Conservation (phyloP, 2,888 invertebrate species). For the Drosophila quasianomalipes region DNA sequence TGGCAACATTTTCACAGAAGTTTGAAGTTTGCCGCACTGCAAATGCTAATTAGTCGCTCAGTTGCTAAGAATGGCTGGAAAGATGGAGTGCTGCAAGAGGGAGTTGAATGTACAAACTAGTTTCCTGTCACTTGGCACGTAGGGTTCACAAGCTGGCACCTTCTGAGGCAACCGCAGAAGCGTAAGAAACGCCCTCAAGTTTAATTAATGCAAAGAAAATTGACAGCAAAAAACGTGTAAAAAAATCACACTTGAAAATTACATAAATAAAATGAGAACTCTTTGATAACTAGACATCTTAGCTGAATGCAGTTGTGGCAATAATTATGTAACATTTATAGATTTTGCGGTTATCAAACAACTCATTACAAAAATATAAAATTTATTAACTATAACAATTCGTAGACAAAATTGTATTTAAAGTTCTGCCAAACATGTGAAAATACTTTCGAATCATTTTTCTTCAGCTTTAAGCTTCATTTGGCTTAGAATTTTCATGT, state of each 20-base stretch:
- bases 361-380: neutral
- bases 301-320: neutral
- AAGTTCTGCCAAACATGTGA: neutral
- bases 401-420: neutral
- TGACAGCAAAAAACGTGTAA: neutral
- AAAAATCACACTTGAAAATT: neutral
- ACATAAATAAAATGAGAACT: neutral
- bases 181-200: neutral
- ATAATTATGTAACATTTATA: neutral
- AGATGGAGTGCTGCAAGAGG: neutral
- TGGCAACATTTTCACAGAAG: slow-evolving; percentile 34
- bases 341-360: neutral
- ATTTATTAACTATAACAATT: neutral
- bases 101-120: slow-evolving; percentile 18
- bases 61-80: neutral
- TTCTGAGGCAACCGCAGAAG: slow-evolving; percentile 5
- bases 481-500: neutral
- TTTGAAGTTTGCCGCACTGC: slow-evolving; percentile 61
- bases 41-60: slow-evolving; percentile 68
- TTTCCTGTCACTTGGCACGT: slow-evolving; percentile 59
- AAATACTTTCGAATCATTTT: slow-evolving; percentile 1
- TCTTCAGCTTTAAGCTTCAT: neutral
- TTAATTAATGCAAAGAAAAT: slow-evolving; percentile 18
- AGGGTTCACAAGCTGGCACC: slow-evolving; percentile 61
- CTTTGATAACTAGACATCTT: too few species aligned